These are phyloP conservation scores for Microcebus lehilahytsara DNA, from an alignment of 2,113 vertebrate species.

Conservation along the genomic window DNA sequence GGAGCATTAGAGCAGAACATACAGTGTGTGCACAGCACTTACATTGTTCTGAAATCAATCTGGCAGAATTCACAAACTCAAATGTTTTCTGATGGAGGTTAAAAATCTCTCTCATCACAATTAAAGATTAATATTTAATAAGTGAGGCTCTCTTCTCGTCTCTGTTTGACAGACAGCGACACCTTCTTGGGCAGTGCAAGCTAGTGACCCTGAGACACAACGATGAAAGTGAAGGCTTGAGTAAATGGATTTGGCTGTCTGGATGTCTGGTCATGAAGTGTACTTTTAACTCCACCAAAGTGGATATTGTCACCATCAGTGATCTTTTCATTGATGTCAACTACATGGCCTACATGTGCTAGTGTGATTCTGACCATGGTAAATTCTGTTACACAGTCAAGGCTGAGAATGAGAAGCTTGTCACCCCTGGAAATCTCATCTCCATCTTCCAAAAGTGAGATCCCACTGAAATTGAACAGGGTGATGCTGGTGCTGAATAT, in stretches of 20 bases:
- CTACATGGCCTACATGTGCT: neutral
- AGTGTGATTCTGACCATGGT: neutral
- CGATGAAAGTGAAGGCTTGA: neutral
- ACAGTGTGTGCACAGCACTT: neutral
- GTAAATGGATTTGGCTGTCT: neutral
- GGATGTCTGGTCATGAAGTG: neutral
- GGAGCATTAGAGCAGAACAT: neutral
- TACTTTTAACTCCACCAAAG: neutral
- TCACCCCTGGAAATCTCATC: neutral
- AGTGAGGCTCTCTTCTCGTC: neutral
- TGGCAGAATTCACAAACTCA: neutral
- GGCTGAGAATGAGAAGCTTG: neutral
- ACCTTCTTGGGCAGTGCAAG: neutral
- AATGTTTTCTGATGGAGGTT: neutral
- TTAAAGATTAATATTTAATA: neutral
- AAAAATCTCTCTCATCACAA: neutral
- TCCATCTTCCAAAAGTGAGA: neutral
- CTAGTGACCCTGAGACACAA: neutral
- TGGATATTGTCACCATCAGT: neutral
- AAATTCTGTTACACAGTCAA: neutral
- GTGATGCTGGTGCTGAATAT: neutral
- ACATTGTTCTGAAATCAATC: neutral
- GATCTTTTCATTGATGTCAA: neutral
- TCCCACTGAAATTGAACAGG: neutral
- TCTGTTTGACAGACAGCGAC: rapidly evolving